Conservation (phyloP, 1,140 invertebrate species). For the Neuroterus valhalla region DNA sequence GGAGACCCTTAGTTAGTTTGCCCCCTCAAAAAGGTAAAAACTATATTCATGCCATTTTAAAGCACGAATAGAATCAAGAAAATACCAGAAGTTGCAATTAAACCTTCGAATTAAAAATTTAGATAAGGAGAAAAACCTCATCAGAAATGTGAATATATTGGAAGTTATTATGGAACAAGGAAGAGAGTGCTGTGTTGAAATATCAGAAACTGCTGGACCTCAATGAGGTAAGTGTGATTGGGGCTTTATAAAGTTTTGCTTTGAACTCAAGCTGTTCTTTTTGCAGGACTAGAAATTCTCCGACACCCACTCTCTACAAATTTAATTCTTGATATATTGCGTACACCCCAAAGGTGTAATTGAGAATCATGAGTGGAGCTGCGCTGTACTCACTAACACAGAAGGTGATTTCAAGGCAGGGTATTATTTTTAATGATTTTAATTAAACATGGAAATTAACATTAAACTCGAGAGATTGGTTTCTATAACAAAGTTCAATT, state of each 20-base stretch:
- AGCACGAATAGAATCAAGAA: no score
- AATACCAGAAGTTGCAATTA: no score
- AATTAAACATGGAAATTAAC: background rate
- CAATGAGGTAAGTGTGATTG: slow-evolving; percentile 12
- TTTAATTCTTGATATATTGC: slow-evolving; percentile 21
- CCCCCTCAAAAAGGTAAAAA: no score
- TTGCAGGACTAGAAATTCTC: background rate
- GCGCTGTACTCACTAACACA: background rate
- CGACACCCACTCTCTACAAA: background rate
- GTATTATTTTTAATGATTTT: background rate
- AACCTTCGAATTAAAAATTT: no score
- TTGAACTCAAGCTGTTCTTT: background rate
- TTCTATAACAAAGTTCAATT: no score
- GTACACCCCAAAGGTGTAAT: background rate
- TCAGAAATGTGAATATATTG: no score
- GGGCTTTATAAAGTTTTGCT: background rate
- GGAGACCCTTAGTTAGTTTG: no score
- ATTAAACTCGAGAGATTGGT: background rate
- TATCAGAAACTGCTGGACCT: slow-evolving; percentile 7
- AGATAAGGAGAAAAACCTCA: no score
- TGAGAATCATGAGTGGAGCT: slow-evolving; percentile 3
- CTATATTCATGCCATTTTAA: no score
- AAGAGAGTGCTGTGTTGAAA: background rate
- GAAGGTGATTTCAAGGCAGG: background rate
- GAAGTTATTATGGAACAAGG: no score